Evolutionary conservation across 2,113 vertebrate species (phyloP).

Genomic region (Vulpes vulpes): DNA sequence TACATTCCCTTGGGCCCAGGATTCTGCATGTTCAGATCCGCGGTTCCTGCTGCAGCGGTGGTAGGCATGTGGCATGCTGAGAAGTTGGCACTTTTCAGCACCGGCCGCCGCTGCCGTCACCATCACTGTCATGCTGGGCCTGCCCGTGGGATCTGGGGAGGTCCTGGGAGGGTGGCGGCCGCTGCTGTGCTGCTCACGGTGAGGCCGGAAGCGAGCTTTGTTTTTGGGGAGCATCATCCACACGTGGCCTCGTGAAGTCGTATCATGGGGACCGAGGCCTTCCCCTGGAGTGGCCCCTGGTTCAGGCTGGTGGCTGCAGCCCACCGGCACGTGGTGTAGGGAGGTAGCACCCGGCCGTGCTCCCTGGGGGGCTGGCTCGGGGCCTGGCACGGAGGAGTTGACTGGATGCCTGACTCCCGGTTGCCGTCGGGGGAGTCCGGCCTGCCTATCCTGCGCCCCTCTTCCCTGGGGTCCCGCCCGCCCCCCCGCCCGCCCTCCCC

Average conservation of each 20-base stretch:
- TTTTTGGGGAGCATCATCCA: not conserved
- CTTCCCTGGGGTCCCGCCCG: too few relatives aligned
- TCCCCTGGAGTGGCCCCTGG: not conserved
- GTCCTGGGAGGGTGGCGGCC: too few relatives aligned
- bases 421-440: not conserved
- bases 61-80: not conserved
- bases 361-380: too few relatives aligned
- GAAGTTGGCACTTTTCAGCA: rapidly evolving
- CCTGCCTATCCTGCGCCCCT: too few relatives aligned
- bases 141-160: not conserved
- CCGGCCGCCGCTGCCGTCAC: rapidly evolving
- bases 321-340: rapidly evolving
- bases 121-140: not conserved
- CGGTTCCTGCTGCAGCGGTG: rapidly evolving
- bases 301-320: rapidly evolving
- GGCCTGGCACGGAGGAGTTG: rapidly evolving
- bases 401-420: rapidly evolving
- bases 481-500: too few relatives aligned
- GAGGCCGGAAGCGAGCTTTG: not conserved
- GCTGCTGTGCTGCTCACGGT: not conserved
- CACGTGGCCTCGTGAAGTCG: rapidly evolving
- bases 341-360: rapidly evolving
- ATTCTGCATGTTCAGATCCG: rapidly evolving
- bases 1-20: rapidly evolving
- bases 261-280: not conserved